Percentiles rank a stretch among this genome's conserved stretches.
phyloP scores from a whole-genome alignment of 2,113 vertebrate genomes.

The Euleptes europaea region DNA sequence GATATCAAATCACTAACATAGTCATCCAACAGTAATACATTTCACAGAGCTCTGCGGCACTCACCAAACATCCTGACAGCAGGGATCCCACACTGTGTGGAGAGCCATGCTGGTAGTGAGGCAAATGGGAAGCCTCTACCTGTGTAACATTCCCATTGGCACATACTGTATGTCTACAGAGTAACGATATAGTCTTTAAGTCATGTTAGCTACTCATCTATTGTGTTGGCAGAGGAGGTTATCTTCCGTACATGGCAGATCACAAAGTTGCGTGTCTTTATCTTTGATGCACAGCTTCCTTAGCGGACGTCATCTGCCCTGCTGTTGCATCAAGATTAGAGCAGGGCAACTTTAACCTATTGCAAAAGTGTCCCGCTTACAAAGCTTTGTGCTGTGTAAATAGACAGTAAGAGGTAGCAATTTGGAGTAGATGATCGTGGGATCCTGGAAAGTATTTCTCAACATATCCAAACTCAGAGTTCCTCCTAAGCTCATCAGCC shows the following conservation, averaged over 20 bases:
- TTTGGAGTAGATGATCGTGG: neutral
- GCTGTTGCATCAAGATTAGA: constrained; percentile 23
- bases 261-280: neutral
- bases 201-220: neutral
- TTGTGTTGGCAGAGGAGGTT: neutral
- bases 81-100: neutral
- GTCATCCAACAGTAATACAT: neutral
- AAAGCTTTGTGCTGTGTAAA: neutral
- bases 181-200: no score
- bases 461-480: neutral
- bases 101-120: neutral
- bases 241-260: neutral
- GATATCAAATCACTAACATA: neutral
- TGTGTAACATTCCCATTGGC: neutral
- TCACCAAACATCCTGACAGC: neutral
- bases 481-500: neutral
- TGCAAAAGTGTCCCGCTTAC: neutral
- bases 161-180: neutral
- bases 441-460: neutral
- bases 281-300: constrained; percentile 9
- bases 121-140: neutral
- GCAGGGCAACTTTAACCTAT: neutral
- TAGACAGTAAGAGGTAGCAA: neutral
- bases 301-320: neutral
- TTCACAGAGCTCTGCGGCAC: no score